Percentiles rank a stretch among this genome's conserved stretches.
phyloP scores from a whole-genome alignment of 2,797 vertebrate genomes.

The Malacoraja senta region DNA sequence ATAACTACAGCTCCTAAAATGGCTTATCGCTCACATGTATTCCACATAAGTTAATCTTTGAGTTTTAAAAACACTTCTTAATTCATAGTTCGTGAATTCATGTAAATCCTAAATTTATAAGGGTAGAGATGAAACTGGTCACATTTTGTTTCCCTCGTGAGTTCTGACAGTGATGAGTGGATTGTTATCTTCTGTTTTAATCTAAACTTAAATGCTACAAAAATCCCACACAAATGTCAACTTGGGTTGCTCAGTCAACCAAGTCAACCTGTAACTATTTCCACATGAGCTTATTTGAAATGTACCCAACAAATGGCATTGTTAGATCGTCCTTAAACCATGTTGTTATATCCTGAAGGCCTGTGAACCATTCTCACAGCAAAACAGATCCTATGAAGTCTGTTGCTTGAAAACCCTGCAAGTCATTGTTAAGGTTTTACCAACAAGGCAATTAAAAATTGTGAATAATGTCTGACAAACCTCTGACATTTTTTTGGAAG shows the following conservation, averaged over 20 bases:
- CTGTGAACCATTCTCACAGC: neutral
- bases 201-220: neutral
- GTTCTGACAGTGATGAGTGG: neutral
- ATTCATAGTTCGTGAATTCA: neutral
- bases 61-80: neutral
- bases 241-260: neutral
- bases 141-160: conserved; percentile 12
- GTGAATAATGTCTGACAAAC: conserved; percentile 24
- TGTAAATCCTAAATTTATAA: neutral
- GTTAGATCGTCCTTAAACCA: conserved; percentile 19
- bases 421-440: conserved; percentile 12
- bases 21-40: neutral
- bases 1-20: conserved; percentile 29
- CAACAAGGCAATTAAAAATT: conserved; percentile 4
- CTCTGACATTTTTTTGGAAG: neutral
- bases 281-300: conserved; percentile 19
- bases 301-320: neutral
- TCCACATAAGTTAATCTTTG: neutral
- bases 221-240: neutral
- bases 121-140: conserved; percentile 18
- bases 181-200: neutral
- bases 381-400: conserved; percentile 10
- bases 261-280: conserved; percentile 20
- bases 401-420: conserved; percentile 13
- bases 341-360: neutral